These are phyloP conservation scores for Oasisia sp. DNA, from an alignment of 2,888 invertebrate species.

Conservation along the genomic window DNA sequence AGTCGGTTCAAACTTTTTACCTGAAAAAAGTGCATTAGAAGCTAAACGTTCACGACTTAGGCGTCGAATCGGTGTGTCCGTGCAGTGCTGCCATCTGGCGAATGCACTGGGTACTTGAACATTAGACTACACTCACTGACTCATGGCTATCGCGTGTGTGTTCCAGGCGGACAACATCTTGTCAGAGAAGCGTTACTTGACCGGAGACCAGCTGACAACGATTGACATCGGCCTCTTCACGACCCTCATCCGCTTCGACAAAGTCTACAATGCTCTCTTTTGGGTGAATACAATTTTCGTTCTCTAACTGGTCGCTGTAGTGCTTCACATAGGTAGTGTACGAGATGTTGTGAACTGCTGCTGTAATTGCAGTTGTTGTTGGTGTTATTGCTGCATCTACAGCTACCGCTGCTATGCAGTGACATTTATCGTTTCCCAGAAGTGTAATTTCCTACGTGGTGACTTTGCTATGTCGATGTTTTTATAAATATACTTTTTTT, in stretches of 20 bases:
- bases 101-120: background rate
- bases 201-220: conserved; percentile 54
- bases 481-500: too few relatives aligned
- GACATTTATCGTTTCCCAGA: too few relatives aligned
- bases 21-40: background rate
- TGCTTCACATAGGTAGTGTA: background rate
- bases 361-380: background rate
- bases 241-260: conserved; percentile 60
- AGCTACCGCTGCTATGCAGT: background rate
- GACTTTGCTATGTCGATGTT: too few relatives aligned
- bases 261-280: conserved; percentile 60
- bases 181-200: conserved; percentile 52
- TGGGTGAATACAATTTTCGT: conserved; percentile 47
- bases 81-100: background rate
- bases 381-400: background rate
- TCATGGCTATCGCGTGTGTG: background rate
- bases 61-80: background rate
- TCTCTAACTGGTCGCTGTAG: background rate
- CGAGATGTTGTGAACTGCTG: background rate
- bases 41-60: background rate
- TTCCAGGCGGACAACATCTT: conserved; percentile 54
- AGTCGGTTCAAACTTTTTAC: too few relatives aligned
- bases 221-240: conserved; percentile 60
- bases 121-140: background rate
- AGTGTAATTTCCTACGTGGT: too few relatives aligned